These are phyloP conservation scores for Pyrrhia umbra DNA, from an alignment of 2,888 invertebrate species.

Conservation along the genomic window DNA sequence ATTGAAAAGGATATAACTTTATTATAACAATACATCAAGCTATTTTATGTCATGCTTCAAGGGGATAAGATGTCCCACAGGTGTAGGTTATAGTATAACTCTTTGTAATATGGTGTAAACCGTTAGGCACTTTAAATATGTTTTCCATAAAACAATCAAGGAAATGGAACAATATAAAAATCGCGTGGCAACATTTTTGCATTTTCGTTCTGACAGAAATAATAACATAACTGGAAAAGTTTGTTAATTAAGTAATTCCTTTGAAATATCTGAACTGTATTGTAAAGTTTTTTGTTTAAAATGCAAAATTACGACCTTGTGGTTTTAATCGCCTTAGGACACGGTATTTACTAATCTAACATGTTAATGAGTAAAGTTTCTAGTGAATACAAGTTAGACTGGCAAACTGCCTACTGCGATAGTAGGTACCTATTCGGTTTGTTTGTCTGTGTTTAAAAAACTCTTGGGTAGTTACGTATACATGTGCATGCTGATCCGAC, in stretches of 20 bases:
- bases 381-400: slow-evolving; percentile 27
- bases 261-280: slow-evolving; percentile 13
- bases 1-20: too few relatives aligned
- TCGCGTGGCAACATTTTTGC: slow-evolving; percentile 32
- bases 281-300: slow-evolving; percentile 48
- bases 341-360: slow-evolving; percentile 56
- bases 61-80: too few relatives aligned
- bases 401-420: not conserved
- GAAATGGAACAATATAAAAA: not conserved
- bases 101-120: not conserved
- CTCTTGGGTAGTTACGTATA: too few relatives aligned
- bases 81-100: too few relatives aligned
- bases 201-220: slow-evolving; percentile 20
- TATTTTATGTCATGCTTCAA: too few relatives aligned
- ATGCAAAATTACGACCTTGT: slow-evolving; percentile 56
- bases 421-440: not conserved
- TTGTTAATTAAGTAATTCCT: slow-evolving; percentile 48
- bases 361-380: slow-evolving; percentile 51
- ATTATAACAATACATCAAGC: too few relatives aligned
- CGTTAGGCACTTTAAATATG: not conserved
- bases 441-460: not conserved
- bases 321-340: slow-evolving; percentile 50
- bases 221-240: slow-evolving; percentile 36
- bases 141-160: not conserved
- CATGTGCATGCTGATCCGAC: too few relatives aligned